A percentile compares a stretch with the other conserved stretches of the same genome.
phyloP scores from a whole-genome alignment of 2,888 invertebrate species.

The Timema podura region DNA sequence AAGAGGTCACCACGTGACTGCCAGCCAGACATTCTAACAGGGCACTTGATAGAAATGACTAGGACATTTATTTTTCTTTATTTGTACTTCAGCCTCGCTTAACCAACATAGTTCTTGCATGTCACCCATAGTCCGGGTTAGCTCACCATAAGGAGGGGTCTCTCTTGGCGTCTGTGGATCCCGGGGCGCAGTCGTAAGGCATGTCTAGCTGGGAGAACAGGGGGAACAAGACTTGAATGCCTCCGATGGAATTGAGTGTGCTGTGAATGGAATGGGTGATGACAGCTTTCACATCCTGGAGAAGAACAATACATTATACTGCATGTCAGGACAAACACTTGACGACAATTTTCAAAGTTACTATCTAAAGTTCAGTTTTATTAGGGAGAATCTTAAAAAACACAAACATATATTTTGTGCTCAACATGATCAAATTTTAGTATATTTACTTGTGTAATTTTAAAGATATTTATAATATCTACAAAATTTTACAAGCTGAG shows the following conservation, averaged over 20 bases:
- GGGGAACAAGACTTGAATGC: conserved; percentile 96
- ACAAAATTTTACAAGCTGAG: no score
- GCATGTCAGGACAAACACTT: background rate
- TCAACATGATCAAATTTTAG: no score
- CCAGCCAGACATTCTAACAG: no score
- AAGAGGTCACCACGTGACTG: no score
- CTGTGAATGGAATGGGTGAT: conserved; percentile 99
- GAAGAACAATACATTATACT: background rate
- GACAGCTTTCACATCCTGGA: conserved; percentile 96
- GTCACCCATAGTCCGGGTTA: background rate
- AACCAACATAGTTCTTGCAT: no score
- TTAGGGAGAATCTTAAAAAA: no score
- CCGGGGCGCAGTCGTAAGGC: conserved; percentile 71
- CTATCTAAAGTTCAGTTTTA: no score
- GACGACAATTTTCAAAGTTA: conserved; percentile 3
- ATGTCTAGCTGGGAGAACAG: conserved; percentile 96
- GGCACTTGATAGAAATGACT: no score
- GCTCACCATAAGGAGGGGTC: conserved; percentile 85
- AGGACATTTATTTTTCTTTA: no score
- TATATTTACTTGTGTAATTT: no score
- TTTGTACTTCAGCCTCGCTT: no score
- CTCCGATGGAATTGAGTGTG: conserved; percentile 97
- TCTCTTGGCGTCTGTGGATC: conserved; percentile 73
- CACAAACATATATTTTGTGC: no score
- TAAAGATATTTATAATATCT: conserved; percentile 3